Evolutionary conservation across 1,140 invertebrate species (phyloP).

Genomic region (Trachelipus rathkii): DNA sequence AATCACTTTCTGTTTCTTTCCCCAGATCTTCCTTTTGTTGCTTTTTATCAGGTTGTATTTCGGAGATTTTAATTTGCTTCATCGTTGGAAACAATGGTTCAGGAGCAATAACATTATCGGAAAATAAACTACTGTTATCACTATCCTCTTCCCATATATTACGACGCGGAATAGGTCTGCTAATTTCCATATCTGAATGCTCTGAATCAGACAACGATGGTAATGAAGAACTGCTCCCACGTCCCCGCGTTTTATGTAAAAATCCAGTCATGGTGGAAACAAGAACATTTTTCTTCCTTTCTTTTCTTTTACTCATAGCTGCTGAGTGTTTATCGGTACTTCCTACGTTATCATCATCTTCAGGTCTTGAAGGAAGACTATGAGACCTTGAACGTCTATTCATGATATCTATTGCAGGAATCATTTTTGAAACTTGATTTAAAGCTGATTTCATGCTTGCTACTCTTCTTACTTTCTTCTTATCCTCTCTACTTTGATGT

Average conservation of each 20-base stretch:
- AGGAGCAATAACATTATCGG: conserved; percentile 27
- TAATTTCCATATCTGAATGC: conserved; percentile 65
- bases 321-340: conserved; percentile 47
- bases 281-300: conserved; percentile 65
- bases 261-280: conserved; percentile 74
- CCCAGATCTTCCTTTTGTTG: conserved; percentile 14
- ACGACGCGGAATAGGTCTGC: conserved; percentile 38
- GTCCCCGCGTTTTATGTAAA: conserved; percentile 59
- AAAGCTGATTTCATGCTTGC: conserved; percentile 71
- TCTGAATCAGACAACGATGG: conserved; percentile 64
- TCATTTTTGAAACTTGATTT: conserved; percentile 71
- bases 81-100: conserved; percentile 34
- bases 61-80: conserved; percentile 29
- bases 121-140: conserved; percentile 37
- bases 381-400: conserved; percentile 69
- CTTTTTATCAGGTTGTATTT: conserved; percentile 5
- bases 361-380: conserved; percentile 64
- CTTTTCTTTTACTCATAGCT: conserved; percentile 35
- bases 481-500: conserved; percentile 30
- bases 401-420: conserved; percentile 72
- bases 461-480: conserved; percentile 57
- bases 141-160: conserved; percentile 34
- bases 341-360: conserved; percentile 47
- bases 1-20: conserved; percentile 22
- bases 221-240: conserved; percentile 54